These are phyloP conservation scores for Chamaetylas fuelleborni DNA, from an alignment of 2,113 vertebrate genomes.

Conservation along the genomic window DNA sequence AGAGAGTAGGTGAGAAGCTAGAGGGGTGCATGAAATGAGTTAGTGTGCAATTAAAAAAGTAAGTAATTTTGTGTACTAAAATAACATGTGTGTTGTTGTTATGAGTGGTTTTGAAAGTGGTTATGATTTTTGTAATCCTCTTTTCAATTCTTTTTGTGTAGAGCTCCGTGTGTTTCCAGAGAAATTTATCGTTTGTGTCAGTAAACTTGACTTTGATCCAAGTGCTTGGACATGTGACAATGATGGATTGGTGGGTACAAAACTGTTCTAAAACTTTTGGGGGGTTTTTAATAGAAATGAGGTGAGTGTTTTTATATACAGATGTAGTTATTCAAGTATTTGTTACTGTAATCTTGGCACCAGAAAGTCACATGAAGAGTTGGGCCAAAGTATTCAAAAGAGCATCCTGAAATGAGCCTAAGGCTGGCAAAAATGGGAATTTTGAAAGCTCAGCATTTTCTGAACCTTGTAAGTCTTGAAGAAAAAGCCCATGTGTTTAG, in stretches of 20 bases:
- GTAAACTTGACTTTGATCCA: conserved; percentile 74
- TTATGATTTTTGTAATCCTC: conserved; percentile 22
- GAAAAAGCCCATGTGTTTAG: background rate
- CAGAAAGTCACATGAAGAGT: background rate
- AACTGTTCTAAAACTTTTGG: background rate
- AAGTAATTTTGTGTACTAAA: background rate
- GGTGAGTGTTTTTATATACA: background rate
- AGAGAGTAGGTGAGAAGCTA: background rate
- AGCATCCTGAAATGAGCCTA: background rate
- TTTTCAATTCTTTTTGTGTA: conserved; percentile 45
- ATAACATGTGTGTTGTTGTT: background rate
- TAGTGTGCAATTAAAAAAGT: background rate
- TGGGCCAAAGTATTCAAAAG: background rate
- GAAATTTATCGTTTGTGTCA: conserved; percentile 87
- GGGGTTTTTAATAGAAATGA: background rate
- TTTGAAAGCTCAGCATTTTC: background rate
- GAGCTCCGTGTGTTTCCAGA: conserved; percentile 90
- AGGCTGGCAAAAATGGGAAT: background rate
- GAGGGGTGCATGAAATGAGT: background rate
- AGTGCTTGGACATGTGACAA: conserved; percentile 68
- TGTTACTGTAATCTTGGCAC: background rate
- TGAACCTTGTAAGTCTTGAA: background rate
- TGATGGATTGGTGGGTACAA: conserved; percentile 76
- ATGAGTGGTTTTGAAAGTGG: background rate
- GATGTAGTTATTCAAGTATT: background rate